Conservation (phyloP, 2,113 vertebrate genomes). For the Zapornia atra region DNA sequence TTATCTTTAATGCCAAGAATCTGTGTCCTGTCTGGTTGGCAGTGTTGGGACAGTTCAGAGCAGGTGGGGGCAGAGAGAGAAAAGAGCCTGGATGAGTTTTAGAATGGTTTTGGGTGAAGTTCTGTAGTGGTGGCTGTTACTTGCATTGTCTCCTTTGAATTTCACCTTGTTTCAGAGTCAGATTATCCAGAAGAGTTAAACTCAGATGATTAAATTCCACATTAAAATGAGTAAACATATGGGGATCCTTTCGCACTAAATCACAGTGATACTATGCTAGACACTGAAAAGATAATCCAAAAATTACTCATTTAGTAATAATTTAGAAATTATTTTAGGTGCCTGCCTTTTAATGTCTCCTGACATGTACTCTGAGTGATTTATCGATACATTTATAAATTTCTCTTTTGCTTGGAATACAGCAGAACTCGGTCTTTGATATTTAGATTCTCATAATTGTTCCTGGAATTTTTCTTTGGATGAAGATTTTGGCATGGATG, state of each 20-base stretch:
- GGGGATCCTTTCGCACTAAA: not conserved
- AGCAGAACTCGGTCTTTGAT: slow-evolving; percentile 1
- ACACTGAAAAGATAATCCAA: not conserved
- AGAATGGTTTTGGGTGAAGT: not conserved
- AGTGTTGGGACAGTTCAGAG: not conserved
- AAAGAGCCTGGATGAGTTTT: not conserved
- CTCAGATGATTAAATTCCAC: not conserved
- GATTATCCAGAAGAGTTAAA: not conserved
- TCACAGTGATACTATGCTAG: not conserved
- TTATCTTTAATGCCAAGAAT: not conserved
- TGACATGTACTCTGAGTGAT: not conserved
- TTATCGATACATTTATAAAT: not conserved
- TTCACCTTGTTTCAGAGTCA: not conserved
- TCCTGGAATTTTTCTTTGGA: slow-evolving; percentile 57
- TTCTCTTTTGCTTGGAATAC: not conserved
- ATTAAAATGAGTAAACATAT: not conserved
- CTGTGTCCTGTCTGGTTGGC: not conserved
- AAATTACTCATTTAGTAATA: not conserved
- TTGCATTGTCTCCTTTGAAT: not conserved
- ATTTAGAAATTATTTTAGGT: not conserved
- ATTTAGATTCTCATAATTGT: not conserved
- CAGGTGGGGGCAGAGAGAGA: not conserved
- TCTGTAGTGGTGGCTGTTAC: not conserved
- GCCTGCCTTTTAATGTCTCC: not conserved
- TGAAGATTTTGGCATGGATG: slow-evolving; percentile 3